Conservation (phyloP, 1,140 invertebrate genomes). For the Drosophila carrolli region DNA sequence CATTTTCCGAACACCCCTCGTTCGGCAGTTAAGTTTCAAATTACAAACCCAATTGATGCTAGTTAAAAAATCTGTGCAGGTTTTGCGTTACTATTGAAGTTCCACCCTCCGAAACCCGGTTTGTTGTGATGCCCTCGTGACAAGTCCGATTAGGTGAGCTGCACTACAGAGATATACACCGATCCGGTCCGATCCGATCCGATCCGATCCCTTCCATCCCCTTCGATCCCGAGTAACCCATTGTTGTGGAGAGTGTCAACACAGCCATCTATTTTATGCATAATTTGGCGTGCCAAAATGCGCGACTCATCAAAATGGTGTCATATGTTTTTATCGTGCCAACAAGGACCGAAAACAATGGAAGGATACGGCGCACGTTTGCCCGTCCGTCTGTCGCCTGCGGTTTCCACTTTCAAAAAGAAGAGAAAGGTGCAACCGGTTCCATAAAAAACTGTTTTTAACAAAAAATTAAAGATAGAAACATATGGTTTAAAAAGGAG, state of each 20-base stretch:
- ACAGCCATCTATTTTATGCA: constrained; percentile 71
- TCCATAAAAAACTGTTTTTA: not conserved
- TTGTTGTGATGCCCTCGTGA: constrained; percentile 71
- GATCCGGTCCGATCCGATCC: not conserved
- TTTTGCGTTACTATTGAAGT: constrained; percentile 7
- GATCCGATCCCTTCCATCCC: not conserved
- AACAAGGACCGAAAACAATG: constrained; percentile 10
- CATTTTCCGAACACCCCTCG: constrained; percentile 15
- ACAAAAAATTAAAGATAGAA: not conserved
- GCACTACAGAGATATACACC: not conserved
- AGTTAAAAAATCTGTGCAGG: constrained; percentile 54
- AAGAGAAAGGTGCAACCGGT: not conserved
- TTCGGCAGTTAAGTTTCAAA: constrained; percentile 39
- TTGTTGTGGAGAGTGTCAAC: constrained; percentile 58
- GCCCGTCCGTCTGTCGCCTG: constrained; percentile 1
- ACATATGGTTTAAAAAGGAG: not conserved
- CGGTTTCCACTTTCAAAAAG: not conserved
- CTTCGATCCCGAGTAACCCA: not conserved
- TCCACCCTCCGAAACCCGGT: constrained; percentile 25
- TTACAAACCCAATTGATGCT: constrained; percentile 60
- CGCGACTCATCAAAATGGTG: constrained; percentile 68
- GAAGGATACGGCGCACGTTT: not conserved
- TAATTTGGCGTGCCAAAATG: constrained; percentile 59
- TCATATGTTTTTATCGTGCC: constrained; percentile 73
- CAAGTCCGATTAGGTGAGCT: constrained; percentile 69